Conservation (phyloP, 2,888 invertebrate species). For the Neocrepidodera transversa region DNA sequence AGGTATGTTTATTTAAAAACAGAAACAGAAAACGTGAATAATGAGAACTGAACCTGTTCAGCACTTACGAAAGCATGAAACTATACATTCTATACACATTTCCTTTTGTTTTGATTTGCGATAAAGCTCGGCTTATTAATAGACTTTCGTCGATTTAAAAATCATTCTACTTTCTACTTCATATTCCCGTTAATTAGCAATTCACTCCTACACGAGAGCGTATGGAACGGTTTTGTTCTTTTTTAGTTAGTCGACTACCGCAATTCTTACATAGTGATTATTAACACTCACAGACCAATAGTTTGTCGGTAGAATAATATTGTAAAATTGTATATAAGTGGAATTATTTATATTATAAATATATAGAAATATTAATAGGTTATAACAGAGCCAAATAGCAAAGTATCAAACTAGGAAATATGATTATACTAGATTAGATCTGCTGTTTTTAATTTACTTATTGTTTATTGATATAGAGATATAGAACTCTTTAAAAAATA, state of each 20-base stretch:
- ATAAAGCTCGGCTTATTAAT: slow-evolving; percentile 34
- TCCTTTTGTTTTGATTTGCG: slow-evolving; percentile 31
- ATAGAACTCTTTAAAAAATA: too few relatives aligned
- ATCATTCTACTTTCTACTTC: slow-evolving; percentile 54
- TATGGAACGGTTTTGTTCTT: slow-evolving; percentile 44
- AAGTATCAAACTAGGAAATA: too few relatives aligned
- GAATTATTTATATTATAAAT: too few relatives aligned
- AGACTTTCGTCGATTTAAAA: slow-evolving; percentile 37
- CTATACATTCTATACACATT: slow-evolving; percentile 11
- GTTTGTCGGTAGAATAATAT: slow-evolving; percentile 35
- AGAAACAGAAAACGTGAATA: too few relatives aligned
- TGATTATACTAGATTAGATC: too few relatives aligned
- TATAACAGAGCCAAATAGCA: too few relatives aligned
- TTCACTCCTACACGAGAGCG: slow-evolving; percentile 54
- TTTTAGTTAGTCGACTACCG: slow-evolving; percentile 47
- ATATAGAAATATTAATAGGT: too few relatives aligned
- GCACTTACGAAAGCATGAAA: background rate
- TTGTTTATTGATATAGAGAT: too few relatives aligned
- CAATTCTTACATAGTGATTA: slow-evolving; percentile 46
- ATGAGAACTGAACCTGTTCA: too few relatives aligned
- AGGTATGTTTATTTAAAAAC: too few relatives aligned
- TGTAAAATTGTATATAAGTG: too few relatives aligned
- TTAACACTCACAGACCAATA: slow-evolving; percentile 51
- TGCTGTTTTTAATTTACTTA: too few relatives aligned
- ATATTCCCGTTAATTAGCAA: slow-evolving; percentile 55